Conservation (phyloP, 2,797 vertebrate genomes). For the Pseudochirops corinnae region DNA sequence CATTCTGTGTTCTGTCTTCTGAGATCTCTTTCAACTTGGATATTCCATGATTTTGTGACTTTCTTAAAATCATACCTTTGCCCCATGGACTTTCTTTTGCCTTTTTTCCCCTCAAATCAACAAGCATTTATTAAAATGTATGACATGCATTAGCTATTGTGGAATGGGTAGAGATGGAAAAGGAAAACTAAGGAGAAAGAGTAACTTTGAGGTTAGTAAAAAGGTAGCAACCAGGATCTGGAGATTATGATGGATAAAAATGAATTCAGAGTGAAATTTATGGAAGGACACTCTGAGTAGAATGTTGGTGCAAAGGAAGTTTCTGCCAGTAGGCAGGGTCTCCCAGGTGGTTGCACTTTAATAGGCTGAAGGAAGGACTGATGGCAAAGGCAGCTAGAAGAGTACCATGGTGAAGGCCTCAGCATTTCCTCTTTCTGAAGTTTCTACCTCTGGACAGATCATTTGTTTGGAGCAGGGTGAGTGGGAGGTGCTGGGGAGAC, state of each 20-base stretch:
- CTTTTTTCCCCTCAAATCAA: not conserved
- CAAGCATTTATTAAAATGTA: not conserved
- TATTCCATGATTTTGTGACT: not conserved
- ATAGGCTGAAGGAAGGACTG: not conserved
- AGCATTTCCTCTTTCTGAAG: not conserved
- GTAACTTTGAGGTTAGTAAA: not conserved
- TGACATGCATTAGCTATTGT: not conserved
- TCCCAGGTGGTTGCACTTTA: not conserved
- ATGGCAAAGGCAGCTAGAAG: not conserved
- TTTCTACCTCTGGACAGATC: not conserved
- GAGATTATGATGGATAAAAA: not conserved
- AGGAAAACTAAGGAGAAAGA: not conserved
- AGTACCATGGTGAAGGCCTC: not conserved
- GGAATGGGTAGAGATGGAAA: not conserved
- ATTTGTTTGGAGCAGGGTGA: not conserved
- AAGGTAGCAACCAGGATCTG: not conserved
- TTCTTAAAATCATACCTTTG: not conserved
- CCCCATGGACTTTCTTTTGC: not conserved
- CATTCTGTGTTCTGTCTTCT: not conserved
- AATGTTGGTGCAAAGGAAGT: not conserved
- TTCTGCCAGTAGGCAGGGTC: not conserved
- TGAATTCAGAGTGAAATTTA: not conserved
- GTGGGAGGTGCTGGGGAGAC: not conserved
- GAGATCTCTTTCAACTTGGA: not conserved
- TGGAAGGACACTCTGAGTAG: not conserved